These are phyloP conservation scores for Imbricaverruca yamaguchii DNA, from an alignment of 2,888 invertebrate species.

Conservation along the genomic window DNA sequence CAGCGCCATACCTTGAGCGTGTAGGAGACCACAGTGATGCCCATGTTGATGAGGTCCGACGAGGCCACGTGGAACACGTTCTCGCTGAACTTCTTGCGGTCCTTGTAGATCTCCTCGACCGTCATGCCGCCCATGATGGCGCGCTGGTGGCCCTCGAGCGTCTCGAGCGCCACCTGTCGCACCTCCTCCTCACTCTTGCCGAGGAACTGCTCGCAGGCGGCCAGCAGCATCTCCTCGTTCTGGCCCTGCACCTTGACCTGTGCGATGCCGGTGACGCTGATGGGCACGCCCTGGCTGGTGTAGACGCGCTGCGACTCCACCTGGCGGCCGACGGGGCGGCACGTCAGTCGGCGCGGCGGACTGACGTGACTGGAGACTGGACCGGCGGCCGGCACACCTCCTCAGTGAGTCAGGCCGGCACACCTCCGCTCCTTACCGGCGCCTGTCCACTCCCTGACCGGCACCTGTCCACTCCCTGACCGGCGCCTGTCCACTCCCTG, in stretches of 20 bases:
- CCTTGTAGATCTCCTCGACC: conserved; percentile 93
- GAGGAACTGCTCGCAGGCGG: conserved; percentile 89
- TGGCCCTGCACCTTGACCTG: conserved; percentile 88
- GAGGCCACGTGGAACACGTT: conserved; percentile 87
- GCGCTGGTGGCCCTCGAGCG: conserved; percentile 85
- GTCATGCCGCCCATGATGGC: conserved; percentile 97
- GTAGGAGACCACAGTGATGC: conserved; percentile 90
- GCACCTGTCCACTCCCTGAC: too few species aligned
- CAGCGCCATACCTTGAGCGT: conserved; percentile 57
- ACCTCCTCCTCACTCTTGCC: conserved; percentile 82
- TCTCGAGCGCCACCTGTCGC: conserved; percentile 82
- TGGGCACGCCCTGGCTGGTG: conserved; percentile 47
- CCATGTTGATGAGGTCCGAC: conserved; percentile 92
- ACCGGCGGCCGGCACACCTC: too few species aligned
- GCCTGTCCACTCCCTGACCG: too few species aligned
- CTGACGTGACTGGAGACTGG: too few species aligned
- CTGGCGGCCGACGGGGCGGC: conserved; percentile 26
- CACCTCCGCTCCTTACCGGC: too few species aligned
- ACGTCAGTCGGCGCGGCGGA: too few species aligned
- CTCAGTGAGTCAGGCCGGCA: too few species aligned
- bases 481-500: too few species aligned
- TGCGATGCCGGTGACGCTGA: conserved; percentile 61
- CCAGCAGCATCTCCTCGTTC: conserved; percentile 78
- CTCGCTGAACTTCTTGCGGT: conserved; percentile 91
- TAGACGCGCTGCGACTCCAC: conserved; percentile 46